Evolutionary conservation across 2,888 invertebrate species (phyloP).

Genomic region (Blastobasis adustella): DNA sequence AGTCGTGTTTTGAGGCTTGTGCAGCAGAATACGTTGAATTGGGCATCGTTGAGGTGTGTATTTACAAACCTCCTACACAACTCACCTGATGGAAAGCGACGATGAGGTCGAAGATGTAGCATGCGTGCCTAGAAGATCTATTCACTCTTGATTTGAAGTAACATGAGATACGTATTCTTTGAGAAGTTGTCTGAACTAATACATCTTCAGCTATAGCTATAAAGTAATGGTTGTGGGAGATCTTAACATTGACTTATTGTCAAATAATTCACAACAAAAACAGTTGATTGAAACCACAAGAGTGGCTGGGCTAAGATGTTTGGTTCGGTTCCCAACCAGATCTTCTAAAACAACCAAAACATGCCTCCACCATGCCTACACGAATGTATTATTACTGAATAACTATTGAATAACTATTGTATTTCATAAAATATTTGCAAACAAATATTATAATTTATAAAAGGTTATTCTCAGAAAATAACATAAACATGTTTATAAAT

Average conservation of each 20-base stretch:
- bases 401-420: too few relatives aligned
- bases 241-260: not conserved
- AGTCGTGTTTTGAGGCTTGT: not conserved
- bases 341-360: too few relatives aligned
- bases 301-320: not conserved
- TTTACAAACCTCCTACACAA: not conserved
- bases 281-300: not conserved
- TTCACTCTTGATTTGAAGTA: too few relatives aligned
- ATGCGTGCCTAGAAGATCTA: too few relatives aligned
- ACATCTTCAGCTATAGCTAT: not conserved
- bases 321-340: too few relatives aligned
- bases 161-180: not conserved
- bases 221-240: not conserved
- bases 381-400: too few relatives aligned
- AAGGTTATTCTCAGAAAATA: not conserved
- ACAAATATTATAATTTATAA: not conserved
- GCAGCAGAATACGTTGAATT: not conserved
- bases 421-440: not conserved
- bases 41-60: conserved; percentile 1
- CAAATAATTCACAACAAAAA: not conserved
- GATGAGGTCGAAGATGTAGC: too few relatives aligned
- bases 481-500: too few relatives aligned
- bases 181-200: not conserved
- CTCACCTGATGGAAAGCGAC: too few relatives aligned
- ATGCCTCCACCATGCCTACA: too few relatives aligned